Evolutionary conservation across 1,140 invertebrate species (phyloP).

Genomic region (Lepidurus arcticus): DNA sequence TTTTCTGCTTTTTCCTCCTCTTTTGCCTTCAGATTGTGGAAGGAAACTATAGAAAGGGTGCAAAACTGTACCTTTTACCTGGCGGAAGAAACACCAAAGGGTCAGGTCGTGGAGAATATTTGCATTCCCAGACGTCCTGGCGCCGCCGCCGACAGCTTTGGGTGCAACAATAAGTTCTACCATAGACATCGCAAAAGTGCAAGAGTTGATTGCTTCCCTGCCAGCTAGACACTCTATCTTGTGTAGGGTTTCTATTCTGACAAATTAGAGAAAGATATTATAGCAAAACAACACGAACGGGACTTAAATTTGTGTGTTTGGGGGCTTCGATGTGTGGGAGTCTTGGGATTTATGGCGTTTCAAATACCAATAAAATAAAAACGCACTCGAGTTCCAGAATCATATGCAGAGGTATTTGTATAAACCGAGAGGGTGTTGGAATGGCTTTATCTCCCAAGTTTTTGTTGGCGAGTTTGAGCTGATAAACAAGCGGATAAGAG

Average conservation of each 20-base stretch:
- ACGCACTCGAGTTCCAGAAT: no score
- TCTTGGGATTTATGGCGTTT: background rate
- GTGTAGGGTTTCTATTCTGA: no score
- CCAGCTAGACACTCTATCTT: no score
- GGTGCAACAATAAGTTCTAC: background rate
- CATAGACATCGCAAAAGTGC: background rate
- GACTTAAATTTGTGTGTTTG: no score
- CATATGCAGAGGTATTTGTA: background rate
- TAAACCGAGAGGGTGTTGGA: background rate
- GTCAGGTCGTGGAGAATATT: background rate
- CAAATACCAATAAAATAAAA: background rate
- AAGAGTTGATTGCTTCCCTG: no score
- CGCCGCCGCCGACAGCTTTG: conserved; percentile 19
- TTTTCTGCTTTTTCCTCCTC: background rate
- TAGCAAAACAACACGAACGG: no score
- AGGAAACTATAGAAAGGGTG: background rate
- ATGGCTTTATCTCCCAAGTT: background rate
- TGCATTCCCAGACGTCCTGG: conserved; percentile 20
- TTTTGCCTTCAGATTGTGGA: background rate
- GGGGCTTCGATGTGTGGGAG: no score
- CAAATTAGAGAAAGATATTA: no score
- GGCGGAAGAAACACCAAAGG: background rate
- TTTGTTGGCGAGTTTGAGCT: background rate
- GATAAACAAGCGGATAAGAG: conserved; percentile 9
- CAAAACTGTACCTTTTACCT: background rate